Evolutionary conservation across 2,888 invertebrate species (phyloP), one percentile per base, ranked within the genome.

Genomic region (Bembecia ichneumoniformis): DNA sequence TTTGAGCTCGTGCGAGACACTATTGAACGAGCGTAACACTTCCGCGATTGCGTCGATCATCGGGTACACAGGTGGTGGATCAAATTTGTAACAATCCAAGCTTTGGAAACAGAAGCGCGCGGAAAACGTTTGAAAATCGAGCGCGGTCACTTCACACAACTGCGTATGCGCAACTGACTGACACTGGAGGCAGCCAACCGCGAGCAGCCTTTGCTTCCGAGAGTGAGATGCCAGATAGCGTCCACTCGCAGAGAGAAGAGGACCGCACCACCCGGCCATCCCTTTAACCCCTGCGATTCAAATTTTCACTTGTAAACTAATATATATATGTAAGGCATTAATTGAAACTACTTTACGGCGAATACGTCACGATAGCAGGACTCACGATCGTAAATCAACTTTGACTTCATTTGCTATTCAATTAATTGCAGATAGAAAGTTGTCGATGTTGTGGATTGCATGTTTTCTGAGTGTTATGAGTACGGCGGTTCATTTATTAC

Each of bases 101-200:
- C 40, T 40, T 40, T 40, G 40, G 28, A 40, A 40, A 14, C 40
- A 40, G 13, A 40, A 63, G 66, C 66, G 72, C 74, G 77, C 74
- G 67, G 74, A 74, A 77, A 71, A 53, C 59, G 55, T 71, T 72
- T 63, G 54, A 73, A 68, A 59, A 60, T 68, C 59, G 59, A 68
- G 73, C 74, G 71, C 81, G 76, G 61, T 67, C 77, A 64, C 64
- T 68, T 70, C 68, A 58, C 62, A 62, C 69, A 68, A 63, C 66
- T 68, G 82, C 84, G 82, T 71, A 61, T 71, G 80, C 78, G 79
- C 83, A 77, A 86, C 86, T 84, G 77, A 71, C 60, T 69, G 70
- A 68, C 70, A 67, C 59, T 11, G 54, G 64, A 59, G 62, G 66
- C 71, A 67, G 63, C 76, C 74, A 71, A 75, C 74, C 77, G 63